Evolutionary conservation across 2,888 invertebrate species (phyloP).

Genomic region (Rugalucina vietnamica): DNA sequence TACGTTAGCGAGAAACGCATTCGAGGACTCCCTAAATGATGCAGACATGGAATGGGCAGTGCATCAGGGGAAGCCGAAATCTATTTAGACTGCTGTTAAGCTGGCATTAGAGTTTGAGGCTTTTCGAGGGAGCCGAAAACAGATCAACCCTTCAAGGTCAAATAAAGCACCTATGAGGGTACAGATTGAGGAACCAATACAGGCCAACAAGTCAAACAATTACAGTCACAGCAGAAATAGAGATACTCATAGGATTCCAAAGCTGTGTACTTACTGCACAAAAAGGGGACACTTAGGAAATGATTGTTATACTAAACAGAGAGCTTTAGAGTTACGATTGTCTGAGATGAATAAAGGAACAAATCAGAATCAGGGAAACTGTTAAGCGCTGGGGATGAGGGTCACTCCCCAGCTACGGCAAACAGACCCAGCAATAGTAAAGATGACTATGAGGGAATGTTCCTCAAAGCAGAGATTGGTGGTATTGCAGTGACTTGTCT

Average conservation of each 20-base stretch:
- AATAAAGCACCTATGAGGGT: background rate
- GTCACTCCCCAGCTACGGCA: background rate
- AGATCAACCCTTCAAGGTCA: background rate
- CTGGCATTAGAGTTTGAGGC: conserved; percentile 9
- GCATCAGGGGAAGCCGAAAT: conserved; percentile 18
- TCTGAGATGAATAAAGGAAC: background rate
- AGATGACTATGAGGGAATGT: conserved; percentile 1
- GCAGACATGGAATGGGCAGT: conserved; percentile 23
- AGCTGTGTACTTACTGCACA: background rate
- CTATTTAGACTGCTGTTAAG: background rate
- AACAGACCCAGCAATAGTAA: background rate
- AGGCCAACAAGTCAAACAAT: background rate
- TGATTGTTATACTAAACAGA: background rate
- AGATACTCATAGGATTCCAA: background rate
- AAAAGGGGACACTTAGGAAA: background rate
- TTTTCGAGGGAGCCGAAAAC: background rate
- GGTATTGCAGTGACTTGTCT: background rate
- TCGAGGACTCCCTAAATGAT: conserved; percentile 6
- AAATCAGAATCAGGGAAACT: conserved; percentile 11
- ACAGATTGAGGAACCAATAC: background rate
- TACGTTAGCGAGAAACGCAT: background rate
- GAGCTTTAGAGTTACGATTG: background rate
- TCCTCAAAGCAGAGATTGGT: background rate
- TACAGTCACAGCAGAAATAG: background rate
- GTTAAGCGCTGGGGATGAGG: background rate